Percentiles rank a stretch among this genome's conserved stretches.
phyloP scores from a whole-genome alignment of 2,113 vertebrate genomes.

The Thunnus maccoyii region DNA sequence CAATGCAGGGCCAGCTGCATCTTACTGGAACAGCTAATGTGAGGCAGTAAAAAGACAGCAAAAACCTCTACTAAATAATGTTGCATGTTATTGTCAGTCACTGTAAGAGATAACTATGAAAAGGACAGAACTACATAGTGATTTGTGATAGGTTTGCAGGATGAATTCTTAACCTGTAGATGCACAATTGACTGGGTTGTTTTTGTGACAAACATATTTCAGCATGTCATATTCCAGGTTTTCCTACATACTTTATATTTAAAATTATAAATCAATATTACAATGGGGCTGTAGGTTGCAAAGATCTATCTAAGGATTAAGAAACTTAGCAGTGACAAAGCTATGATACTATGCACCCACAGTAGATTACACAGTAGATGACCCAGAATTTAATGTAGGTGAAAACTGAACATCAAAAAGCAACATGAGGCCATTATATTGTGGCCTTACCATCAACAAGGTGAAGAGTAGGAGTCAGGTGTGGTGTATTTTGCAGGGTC shows the following conservation, averaged over 20 bases:
- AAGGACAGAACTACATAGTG: neutral
- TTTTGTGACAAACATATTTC: too few species aligned
- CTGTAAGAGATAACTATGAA: neutral
- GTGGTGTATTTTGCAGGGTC: too few species aligned
- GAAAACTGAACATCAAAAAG: neutral
- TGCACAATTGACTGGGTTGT: too few species aligned
- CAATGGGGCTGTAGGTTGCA: too few species aligned
- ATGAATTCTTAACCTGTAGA: too few species aligned
- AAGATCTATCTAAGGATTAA: too few species aligned
- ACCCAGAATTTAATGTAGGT: neutral
- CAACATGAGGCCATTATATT: neutral
- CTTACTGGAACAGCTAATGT: constrained; percentile 8
- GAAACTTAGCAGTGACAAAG: neutral
- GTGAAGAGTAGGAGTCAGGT: neutral
- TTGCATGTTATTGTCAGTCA: neutral
- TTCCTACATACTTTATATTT: too few species aligned
- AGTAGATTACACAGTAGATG: too few species aligned
- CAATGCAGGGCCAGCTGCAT: constrained; percentile 50
- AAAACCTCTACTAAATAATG: constrained; percentile 13
- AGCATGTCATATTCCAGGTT: too few species aligned
- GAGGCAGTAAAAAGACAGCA: constrained; percentile 7
- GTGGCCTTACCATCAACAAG: too few species aligned
- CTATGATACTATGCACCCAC: too few species aligned
- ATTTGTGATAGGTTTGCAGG: neutral
- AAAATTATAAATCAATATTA: too few species aligned